Percentiles rank a stretch among this genome's conserved stretches.
Evolutionary conservation across 2,113 vertebrate genomes (phyloP).

Genomic region (Osmerus mordax): DNA sequence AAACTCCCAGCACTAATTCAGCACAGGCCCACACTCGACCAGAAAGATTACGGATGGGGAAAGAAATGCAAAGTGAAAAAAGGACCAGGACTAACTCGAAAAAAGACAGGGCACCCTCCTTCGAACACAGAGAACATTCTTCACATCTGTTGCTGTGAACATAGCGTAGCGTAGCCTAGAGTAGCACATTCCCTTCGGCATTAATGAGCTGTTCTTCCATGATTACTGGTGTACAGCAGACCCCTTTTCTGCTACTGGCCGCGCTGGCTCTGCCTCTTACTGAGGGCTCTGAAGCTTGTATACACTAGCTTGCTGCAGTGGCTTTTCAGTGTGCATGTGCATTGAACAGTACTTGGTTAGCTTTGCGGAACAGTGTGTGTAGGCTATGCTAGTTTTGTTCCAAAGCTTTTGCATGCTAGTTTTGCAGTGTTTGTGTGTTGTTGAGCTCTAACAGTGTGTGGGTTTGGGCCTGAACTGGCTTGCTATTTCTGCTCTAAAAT

Average conservation of each 20-base stretch:
- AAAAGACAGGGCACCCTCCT: constrained; percentile 34
- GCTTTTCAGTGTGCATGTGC: too few species aligned
- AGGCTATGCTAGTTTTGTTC: too few species aligned
- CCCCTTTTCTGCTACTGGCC: constrained; percentile 30
- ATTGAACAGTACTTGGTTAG: too few species aligned
- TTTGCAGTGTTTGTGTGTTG: too few species aligned
- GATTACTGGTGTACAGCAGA: constrained; percentile 45
- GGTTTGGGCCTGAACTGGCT: too few species aligned
- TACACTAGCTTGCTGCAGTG: too few species aligned
- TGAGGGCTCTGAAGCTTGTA: too few species aligned
- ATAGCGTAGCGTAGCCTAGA: background rate
- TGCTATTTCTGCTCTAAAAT: too few species aligned
- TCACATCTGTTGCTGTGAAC: constrained; percentile 41
- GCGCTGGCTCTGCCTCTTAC: background rate
- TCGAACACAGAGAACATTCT: constrained; percentile 36
- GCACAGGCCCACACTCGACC: constrained; percentile 41
- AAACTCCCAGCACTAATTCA: constrained; percentile 44
- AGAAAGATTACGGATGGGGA: constrained; percentile 51
- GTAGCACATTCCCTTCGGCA: constrained; percentile 25
- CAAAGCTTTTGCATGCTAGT: too few species aligned
- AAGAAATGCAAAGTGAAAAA: constrained; percentile 59
- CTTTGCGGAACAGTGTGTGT: too few species aligned
- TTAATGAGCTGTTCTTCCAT: constrained; percentile 53
- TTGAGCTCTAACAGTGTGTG: too few species aligned
- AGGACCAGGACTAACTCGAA: background rate